Conservation (phyloP, 1,140 invertebrate genomes). For the Diorhabda sublineata region DNA sequence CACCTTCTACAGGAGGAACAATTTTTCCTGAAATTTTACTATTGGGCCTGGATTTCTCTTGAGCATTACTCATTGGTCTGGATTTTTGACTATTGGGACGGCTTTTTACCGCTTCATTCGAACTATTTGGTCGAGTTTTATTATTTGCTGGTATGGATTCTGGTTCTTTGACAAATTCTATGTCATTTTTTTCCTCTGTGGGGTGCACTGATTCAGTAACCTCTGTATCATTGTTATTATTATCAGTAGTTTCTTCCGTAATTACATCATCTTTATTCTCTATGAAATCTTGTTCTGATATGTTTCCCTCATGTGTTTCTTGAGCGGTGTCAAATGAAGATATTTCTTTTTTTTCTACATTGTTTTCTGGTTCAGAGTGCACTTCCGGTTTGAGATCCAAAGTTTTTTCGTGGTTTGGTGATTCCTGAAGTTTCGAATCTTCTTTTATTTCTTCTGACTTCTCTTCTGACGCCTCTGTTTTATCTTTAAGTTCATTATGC, state of each 20-base stretch:
- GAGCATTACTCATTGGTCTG: conserved; percentile 10
- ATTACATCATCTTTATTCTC: conserved; percentile 22
- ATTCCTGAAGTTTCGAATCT: background rate
- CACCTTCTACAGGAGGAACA: conserved; percentile 38
- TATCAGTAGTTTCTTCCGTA: conserved; percentile 19
- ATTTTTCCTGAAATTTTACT: conserved; percentile 11
- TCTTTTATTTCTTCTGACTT: conserved; percentile 22
- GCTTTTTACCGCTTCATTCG: conserved; percentile 24
- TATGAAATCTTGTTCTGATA: background rate
- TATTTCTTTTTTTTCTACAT: conserved; percentile 17
- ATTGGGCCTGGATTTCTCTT: conserved; percentile 17
- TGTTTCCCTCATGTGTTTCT: conserved; percentile 21
- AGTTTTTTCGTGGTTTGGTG: conserved; percentile 7
- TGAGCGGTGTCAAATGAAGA: conserved; percentile 27
- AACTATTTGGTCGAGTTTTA: conserved; percentile 21
- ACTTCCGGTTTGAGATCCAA: conserved; percentile 29
- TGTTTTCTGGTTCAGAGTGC: conserved; percentile 1
- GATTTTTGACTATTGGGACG: conserved; percentile 12
- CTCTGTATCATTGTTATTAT: conserved; percentile 17
- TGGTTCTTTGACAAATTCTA: conserved; percentile 16
- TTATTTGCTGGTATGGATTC: conserved; percentile 28
- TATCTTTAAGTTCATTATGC: conserved; percentile 44
- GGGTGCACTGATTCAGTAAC: background rate
- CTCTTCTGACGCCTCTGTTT: conserved; percentile 39
- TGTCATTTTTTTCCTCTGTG: background rate